Evolutionary conservation across 1,140 invertebrate genomes (phyloP).

Genomic region (Eurosta solidaginis): DNA sequence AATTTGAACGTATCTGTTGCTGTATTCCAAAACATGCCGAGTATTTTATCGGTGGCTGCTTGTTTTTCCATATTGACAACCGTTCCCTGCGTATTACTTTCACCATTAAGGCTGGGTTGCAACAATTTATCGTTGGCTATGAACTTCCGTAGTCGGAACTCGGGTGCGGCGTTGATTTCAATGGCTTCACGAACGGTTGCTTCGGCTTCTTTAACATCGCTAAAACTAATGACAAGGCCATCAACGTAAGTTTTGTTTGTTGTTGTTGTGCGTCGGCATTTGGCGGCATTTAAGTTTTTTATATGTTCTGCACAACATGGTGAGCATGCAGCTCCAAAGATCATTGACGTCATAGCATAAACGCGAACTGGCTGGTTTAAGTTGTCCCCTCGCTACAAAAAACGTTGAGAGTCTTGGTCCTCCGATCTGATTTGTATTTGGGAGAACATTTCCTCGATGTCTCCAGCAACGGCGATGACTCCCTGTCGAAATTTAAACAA

Average conservation of each 20-base stretch:
- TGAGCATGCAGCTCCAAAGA: conserved; percentile 44
- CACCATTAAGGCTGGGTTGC: background rate
- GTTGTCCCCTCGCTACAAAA: conserved; percentile 43
- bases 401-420: too few species aligned
- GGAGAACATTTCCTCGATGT: conserved; percentile 60
- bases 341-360: conserved; percentile 51
- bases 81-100: background rate
- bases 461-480: too few species aligned
- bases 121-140: conserved; percentile 32
- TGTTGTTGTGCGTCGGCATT: conserved; percentile 34
- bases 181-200: conserved; percentile 36
- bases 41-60: conserved; percentile 29
- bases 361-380: conserved; percentile 7
- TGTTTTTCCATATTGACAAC: conserved; percentile 15
- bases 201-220: conserved; percentile 33
- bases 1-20: conserved; percentile 25
- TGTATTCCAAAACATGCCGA: conserved; percentile 34
- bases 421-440: conserved; percentile 42
- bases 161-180: too few species aligned
- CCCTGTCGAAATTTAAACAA: conserved; percentile 49
- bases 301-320: conserved; percentile 44
- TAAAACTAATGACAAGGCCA: conserved; percentile 51
- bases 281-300: too few species aligned
- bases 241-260: conserved; percentile 55
- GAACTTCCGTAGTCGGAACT: conserved; percentile 39